Percentiles rank a stretch among this genome's conserved stretches.
Evolutionary conservation across 2,797 vertebrate species (phyloP).

Genomic region (Peromyscus nudipes): DNA sequence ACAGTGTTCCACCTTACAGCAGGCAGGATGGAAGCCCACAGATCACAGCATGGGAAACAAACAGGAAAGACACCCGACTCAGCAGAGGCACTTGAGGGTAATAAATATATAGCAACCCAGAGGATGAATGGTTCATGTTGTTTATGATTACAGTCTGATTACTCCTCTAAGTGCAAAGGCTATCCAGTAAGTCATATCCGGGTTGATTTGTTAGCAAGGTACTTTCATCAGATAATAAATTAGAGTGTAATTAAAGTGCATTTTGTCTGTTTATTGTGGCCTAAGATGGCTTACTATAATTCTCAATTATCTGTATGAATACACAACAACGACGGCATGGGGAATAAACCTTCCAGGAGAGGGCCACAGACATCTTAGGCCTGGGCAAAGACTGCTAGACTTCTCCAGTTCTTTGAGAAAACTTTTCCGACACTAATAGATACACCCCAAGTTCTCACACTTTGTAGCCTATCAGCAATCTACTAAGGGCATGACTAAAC

Average conservation of each 20-base stretch:
- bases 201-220: conserved; percentile 80
- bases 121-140: conserved; percentile 71
- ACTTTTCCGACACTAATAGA: conserved; percentile 64
- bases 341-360: conserved; percentile 66
- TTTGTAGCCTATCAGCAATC: conserved; percentile 54
- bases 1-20: conserved; percentile 43
- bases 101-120: conserved; percentile 75
- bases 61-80: conserved; percentile 74
- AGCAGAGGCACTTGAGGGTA: conserved; percentile 64
- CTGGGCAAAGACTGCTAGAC: conserved; percentile 51
- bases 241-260: conserved; percentile 84
- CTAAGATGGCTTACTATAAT: conserved; percentile 79
- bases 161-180: conserved; percentile 82
- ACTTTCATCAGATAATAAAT: conserved; percentile 83
- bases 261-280: conserved; percentile 78
- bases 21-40: background rate
- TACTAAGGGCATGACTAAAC: conserved; percentile 42
- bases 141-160: conserved; percentile 80
- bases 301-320: conserved; percentile 82
- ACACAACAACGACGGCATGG: conserved; percentile 69
- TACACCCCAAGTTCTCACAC: conserved; percentile 44
- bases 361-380: conserved; percentile 62
- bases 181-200: conserved; percentile 80
- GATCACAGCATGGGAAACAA: conserved; percentile 69
- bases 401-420: conserved; percentile 55